Percentiles rank a stretch among this genome's conserved stretches.
phyloP scores from a whole-genome alignment of 2,113 vertebrate genomes.

The Pterocles burchelli region DNA sequence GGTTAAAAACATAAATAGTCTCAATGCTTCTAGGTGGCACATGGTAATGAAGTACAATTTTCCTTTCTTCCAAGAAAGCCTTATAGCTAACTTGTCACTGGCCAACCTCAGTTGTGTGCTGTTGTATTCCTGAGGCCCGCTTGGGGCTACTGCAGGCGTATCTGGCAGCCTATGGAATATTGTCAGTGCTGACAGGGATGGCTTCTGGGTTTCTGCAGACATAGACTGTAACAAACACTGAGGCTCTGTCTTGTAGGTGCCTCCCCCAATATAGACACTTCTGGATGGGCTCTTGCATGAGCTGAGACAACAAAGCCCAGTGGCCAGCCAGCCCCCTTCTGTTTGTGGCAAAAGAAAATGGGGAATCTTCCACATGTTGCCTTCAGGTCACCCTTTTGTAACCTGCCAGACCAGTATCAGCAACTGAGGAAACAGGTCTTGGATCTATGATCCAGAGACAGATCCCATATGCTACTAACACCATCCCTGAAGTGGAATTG shows the following conservation, averaged over 20 bases:
- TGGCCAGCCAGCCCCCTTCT: background rate
- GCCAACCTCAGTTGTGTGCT: background rate
- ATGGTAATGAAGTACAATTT: background rate
- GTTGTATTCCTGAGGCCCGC: background rate
- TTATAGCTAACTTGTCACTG: background rate
- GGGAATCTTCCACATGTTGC: background rate
- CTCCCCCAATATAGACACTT: rapidly evolving
- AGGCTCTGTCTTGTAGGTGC: background rate
- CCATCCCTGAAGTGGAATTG: background rate
- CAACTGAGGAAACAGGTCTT: background rate
- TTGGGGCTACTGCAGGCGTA: background rate
- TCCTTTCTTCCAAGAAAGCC: background rate
- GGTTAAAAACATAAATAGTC: background rate
- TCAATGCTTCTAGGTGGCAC: background rate
- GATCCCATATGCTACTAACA: background rate
- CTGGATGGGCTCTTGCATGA: background rate
- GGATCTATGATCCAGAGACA: background rate
- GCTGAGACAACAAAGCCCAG: background rate
- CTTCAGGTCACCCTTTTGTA: background rate
- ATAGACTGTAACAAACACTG: background rate
- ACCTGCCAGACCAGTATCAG: background rate
- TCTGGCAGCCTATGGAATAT: background rate
- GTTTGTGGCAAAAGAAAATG: background rate
- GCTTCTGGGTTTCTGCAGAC: background rate
- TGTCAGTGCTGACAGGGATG: background rate